phyloP scores from a whole-genome alignment of 2,113 vertebrate species.

The Pollachius pollachius region DNA sequence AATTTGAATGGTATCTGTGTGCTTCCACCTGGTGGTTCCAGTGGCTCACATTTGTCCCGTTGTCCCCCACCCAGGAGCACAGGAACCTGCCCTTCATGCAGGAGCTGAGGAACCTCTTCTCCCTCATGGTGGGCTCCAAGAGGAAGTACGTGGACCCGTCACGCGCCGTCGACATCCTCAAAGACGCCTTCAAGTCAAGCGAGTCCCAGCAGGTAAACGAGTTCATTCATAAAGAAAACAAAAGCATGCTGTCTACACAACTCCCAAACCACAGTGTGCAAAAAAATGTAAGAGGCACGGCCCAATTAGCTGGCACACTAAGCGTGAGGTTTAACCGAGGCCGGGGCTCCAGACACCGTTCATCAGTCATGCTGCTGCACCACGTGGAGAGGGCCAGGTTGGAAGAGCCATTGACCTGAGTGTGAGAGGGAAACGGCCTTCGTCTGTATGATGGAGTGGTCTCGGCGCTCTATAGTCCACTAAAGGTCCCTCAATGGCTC shows the following conservation, averaged over 20 bases:
- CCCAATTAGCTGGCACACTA: background rate
- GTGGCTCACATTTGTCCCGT: no score
- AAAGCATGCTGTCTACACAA: slow-evolving; percentile 8
- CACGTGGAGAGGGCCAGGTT: slow-evolving; percentile 29
- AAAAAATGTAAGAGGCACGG: slow-evolving; percentile 5
- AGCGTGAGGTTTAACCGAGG: slow-evolving; percentile 27
- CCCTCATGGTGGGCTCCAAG: slow-evolving; percentile 94
- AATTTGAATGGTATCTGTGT: no score
- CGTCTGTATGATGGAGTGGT: slow-evolving; percentile 30
- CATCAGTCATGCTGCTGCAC: slow-evolving; percentile 48
- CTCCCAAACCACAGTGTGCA: slow-evolving; percentile 20
- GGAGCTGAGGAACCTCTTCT: slow-evolving; percentile 92
- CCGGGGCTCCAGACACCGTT: slow-evolving; percentile 27
- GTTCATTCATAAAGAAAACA: slow-evolving; percentile 18
- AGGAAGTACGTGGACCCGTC: slow-evolving; percentile 98
- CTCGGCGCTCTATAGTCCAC: slow-evolving; percentile 11
- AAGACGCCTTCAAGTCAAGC: slow-evolving; percentile 97
- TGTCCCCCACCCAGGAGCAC: slow-evolving; percentile 79
- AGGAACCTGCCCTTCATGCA: slow-evolving; percentile 97
- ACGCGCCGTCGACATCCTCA: slow-evolving; percentile 95
- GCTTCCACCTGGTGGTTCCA: no score
- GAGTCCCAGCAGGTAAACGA: slow-evolving; percentile 92
- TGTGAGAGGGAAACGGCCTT: slow-evolving; percentile 22
- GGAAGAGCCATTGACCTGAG: slow-evolving; percentile 46
- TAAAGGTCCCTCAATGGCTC: slow-evolving; percentile 23